phyloP scores from a whole-genome alignment of 2,888 invertebrate species.

The Spodoptera exigua region DNA sequence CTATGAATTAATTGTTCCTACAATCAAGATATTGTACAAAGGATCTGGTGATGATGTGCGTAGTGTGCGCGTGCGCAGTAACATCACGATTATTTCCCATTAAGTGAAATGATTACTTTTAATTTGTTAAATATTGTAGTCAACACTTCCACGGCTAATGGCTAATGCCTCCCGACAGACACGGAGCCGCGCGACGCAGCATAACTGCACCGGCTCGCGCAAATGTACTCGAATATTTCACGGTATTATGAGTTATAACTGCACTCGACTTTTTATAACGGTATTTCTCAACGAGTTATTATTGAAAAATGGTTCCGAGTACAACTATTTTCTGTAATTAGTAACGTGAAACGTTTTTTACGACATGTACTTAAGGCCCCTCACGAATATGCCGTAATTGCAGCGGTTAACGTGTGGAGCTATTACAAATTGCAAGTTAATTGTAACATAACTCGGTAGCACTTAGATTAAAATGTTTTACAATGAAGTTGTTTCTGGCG shows the following conservation, averaged over 20 bases:
- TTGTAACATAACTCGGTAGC: conserved; percentile 10
- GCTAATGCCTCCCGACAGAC: conserved; percentile 1
- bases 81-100: conserved; percentile 59
- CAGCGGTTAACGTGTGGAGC: conserved; percentile 12
- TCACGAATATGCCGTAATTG: conserved; percentile 42
- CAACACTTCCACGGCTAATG: conserved; percentile 40
- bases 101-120: conserved; percentile 64
- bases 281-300: conserved; percentile 24
- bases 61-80: conserved; percentile 42
- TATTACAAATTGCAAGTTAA: conserved; percentile 16
- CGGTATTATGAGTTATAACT: conserved; percentile 15
- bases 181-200: conserved; percentile 7
- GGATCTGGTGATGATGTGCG: conserved; percentile 62
- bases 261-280: conserved; percentile 32
- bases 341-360: conserved; percentile 39
- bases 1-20: conserved; percentile 70
- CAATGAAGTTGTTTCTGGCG: conserved; percentile 5
- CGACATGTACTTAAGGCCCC: conserved; percentile 18
- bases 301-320: conserved; percentile 25
- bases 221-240: conserved; percentile 33
- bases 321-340: conserved; percentile 29
- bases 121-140: conserved; percentile 41
- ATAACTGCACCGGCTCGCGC: conserved; percentile 8
- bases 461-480: conserved; percentile 3
- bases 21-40: conserved; percentile 64